Evolutionary conservation across 1,140 invertebrate species (phyloP).

Genomic region (Zelostemma sp.): DNA sequence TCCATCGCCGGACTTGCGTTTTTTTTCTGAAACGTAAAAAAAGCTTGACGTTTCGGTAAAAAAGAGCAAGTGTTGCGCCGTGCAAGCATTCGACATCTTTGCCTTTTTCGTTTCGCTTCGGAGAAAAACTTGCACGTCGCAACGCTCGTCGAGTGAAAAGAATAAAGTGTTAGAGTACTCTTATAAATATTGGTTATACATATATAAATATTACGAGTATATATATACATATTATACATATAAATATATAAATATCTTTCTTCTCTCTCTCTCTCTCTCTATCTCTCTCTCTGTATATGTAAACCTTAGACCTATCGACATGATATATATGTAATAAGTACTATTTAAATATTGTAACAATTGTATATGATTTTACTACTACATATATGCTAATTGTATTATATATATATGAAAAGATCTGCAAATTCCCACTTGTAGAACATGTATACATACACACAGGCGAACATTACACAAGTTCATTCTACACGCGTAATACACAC

Average conservation of each 20-base stretch:
- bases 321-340: conserved; percentile 70
- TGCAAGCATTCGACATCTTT: conserved; percentile 13
- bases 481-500: not conserved
- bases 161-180: conserved; percentile 58
- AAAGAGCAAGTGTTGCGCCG: conserved; percentile 35
- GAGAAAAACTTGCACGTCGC: conserved; percentile 24
- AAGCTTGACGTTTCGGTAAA: not conserved
- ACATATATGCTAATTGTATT: conserved; percentile 70
- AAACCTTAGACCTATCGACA: conserved; percentile 63
- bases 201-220: conserved; percentile 58
- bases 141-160: conserved; percentile 19
- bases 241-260: conserved; percentile 58
- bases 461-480: conserved; percentile 19
- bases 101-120: conserved; percentile 27
- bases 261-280: conserved; percentile 61
- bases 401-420: conserved; percentile 70
- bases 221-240: conserved; percentile 57
- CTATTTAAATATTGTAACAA: conserved; percentile 72
- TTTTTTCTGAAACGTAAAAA: not conserved
- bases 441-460: conserved; percentile 43
- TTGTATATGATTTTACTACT: conserved; percentile 72
- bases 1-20: not conserved
- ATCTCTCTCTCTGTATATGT: conserved; percentile 64
- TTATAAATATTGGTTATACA: conserved; percentile 66
- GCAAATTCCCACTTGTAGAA: conserved; percentile 70